Base-by-base conservation (phyloP, 2,797 vertebrate species). In the Rhinogobio ventralis region DNA sequence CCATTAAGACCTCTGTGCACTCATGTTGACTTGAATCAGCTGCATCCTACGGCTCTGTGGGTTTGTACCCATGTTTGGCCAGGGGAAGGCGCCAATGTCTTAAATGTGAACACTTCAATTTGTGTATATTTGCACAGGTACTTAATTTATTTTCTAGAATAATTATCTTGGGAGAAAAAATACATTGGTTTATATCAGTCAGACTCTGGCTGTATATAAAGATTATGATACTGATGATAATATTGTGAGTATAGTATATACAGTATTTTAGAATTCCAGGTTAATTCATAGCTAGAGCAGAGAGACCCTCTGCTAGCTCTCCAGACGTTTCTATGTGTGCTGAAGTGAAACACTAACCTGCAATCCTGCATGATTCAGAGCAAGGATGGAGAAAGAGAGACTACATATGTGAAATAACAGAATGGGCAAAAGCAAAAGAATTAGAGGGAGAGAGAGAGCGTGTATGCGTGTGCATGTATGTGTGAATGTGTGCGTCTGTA, bases 61-160 rank as follows among this genome's bases (percentile, higher is more conserved):
- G 93, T 93, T 30, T 89, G 91, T 91, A 89, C 87, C 93, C 90
- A 90, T 88, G 92, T 92, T 87, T 92, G 90, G 93, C 94, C 95
- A 95, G 94, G 93, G 93, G 94, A 93, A 92, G 93, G 94, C 89
- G 93, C 93, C 93, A 95, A 94, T 95, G 95, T 96, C 95, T 96
- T 96, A 96, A 95, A 96, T 96, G 95, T 96, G 95, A 96, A 96
- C 94, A 95, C 95, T 96, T 95, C 91, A 88, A 96, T 94, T 95
- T 96, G 94, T 96, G 94, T 94, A 95, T 95, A 96, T 95, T 96
- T 95, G 95, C 95, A 96, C 95, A 95, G 95, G 94, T 96, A 96
- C 94, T 94, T 95, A 93, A 95, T 95, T 96, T 95, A 96, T 96
- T 96, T 96, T 96, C 95, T 95, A 94, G 94, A 94, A 94, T 94